Percentiles rank a stretch among this genome's conserved stretches.
Conservation (phyloP, 1,140 invertebrate genomes). For the Phymastichus coffea region DNA sequence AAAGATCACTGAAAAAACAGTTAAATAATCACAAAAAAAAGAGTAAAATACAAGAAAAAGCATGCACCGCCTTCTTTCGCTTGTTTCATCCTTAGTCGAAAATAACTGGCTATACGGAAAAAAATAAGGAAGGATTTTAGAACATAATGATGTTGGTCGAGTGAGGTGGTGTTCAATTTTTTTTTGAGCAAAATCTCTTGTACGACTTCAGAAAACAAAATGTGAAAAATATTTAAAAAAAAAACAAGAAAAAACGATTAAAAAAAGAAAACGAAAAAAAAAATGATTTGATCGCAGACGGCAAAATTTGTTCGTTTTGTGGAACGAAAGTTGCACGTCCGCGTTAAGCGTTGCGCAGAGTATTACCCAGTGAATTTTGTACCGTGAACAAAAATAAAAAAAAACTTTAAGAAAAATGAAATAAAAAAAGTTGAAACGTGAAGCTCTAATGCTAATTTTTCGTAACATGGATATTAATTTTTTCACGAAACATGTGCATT, state of each 20-base stretch:
- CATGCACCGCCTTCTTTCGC: slow-evolving; percentile 15
- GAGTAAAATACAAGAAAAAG: slow-evolving; percentile 25
- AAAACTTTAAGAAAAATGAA: slow-evolving; percentile 13
- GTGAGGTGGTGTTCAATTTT: slow-evolving; percentile 14
- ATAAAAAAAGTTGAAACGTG: slow-evolving; percentile 24
- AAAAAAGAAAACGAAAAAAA: not conserved
- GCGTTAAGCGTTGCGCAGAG: slow-evolving; percentile 10
- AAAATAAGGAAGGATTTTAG: too few relatives aligned
- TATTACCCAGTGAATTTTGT: slow-evolving; percentile 43
- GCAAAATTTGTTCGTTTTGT: slow-evolving; percentile 10
- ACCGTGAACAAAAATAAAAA: slow-evolving; percentile 27
- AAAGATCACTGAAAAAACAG: not conserved
- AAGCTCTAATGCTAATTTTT: slow-evolving; percentile 48
- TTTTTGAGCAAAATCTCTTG: slow-evolving; percentile 26
- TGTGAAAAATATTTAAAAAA: slow-evolving; percentile 13
- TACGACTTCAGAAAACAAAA: slow-evolving; percentile 21
- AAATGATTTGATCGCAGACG: slow-evolving; percentile 2
- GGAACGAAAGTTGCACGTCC: slow-evolving; percentile 13
- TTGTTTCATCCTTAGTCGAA: slow-evolving; percentile 14
- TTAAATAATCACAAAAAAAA: slow-evolving; percentile 25
- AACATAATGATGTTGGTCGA: too few relatives aligned
- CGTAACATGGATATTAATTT: slow-evolving; percentile 53
- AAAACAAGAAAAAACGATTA: not conserved
- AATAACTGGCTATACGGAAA: not conserved
- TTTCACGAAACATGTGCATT: slow-evolving; percentile 55